Conservation (phyloP, 2,888 invertebrate species). For the Cephus runcator region DNA sequence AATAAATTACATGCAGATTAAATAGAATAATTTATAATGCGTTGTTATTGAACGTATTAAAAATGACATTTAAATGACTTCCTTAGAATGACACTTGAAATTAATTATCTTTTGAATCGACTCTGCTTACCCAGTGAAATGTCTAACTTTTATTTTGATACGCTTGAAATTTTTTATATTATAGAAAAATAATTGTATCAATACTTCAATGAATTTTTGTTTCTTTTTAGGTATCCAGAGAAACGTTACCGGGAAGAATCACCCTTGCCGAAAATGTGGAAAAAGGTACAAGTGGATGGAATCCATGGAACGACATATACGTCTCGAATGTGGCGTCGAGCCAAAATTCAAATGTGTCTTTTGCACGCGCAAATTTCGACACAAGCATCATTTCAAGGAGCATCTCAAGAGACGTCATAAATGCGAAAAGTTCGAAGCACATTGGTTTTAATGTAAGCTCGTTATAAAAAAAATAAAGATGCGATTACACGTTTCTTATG, state of each 20-base stretch:
- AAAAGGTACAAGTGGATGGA: slow-evolving; percentile 54
- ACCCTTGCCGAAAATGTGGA: slow-evolving; percentile 50
- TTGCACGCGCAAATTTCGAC: slow-evolving; percentile 55
- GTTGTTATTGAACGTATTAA: too few species aligned
- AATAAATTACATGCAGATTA: too few species aligned
- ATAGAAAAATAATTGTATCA: neutral
- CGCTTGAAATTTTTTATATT: too few species aligned
- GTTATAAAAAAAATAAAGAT: too few species aligned
- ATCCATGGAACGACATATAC: slow-evolving; percentile 48
- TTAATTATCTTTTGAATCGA: too few species aligned
- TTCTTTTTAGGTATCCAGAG: slow-evolving; percentile 14
- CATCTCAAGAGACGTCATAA: slow-evolving; percentile 31
- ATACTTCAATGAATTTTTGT: slow-evolving; percentile 7
- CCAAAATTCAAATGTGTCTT: slow-evolving; percentile 57
- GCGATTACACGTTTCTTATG: too few species aligned
- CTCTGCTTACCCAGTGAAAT: neutral
- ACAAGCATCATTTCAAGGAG: slow-evolving; percentile 54
- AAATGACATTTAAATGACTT: too few species aligned
- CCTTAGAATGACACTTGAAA: too few species aligned
- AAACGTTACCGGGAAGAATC: neutral
- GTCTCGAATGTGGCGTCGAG: slow-evolving; percentile 55
- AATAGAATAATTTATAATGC: too few species aligned
- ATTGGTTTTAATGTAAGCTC: neutral
- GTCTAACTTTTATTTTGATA: too few species aligned
- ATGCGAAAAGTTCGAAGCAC: slow-evolving; percentile 3